Evolutionary conservation across 2,797 vertebrate species (phyloP), one percentile per base, ranked within the genome.

Genomic region (Xenentodon cancila): DNA sequence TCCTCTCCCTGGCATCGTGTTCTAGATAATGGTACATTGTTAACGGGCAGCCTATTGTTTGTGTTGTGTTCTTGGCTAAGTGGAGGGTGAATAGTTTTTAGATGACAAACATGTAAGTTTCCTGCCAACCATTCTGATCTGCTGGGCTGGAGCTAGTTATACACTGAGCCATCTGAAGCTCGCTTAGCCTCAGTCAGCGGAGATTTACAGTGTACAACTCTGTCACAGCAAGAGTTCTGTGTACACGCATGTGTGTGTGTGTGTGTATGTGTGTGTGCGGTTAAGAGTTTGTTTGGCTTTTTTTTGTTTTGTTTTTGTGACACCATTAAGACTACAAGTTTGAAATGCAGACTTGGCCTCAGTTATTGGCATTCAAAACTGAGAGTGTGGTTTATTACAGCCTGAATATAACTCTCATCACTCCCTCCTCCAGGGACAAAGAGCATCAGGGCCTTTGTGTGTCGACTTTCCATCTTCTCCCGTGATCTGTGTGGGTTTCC

Each of bases 11-110:
- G 34, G 34, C 34, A 70, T 78, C 81, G 81, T 64, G 73, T 77
- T 81, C 56, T 70, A 71, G 73, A 88, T 92, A 92, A 92, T 91
- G 84, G 89, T 82, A 89, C 90, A 90, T 92, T 91, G 92, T 93
- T 92, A 92, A 89, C 86, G 81, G 84, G 83, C 75, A 88, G 85
- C 84, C 82, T 88, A 88, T 91, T 89, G 86, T 92, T 91, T 90
- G 84, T 90, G 89, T 92, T 93, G 90, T 92, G 87, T 93, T 92
- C 88, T 90, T 93, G 91, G 91, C 90, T 90, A 87, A 85, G 88
- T 82, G 78, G 81, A 86, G 89, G 68, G 78, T 77, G 90, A 91
- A 93, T 93, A 92, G 88, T 93, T 93, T 92, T 87, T 81, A 91
- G 89, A 93, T 93, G 92, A 93, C 87, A 93, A 92, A 92, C 90